Percentiles rank a stretch among this genome's conserved stretches.
phyloP scores from a whole-genome alignment of 2,113 vertebrate genomes.

The Sapayoa aenigma region DNA sequence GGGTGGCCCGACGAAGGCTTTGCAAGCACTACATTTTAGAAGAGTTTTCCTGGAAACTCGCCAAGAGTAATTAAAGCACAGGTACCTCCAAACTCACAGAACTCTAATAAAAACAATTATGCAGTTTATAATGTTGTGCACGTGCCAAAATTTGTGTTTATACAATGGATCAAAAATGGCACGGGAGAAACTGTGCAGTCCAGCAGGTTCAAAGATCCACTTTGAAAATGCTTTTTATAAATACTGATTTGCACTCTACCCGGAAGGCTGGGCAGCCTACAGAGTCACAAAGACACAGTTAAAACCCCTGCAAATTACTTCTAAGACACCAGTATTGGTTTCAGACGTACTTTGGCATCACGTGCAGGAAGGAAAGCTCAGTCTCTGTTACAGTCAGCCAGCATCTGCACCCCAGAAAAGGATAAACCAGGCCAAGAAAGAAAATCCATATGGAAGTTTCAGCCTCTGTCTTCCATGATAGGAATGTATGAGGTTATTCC shows the following conservation, averaged over 20 bases:
- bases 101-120: slow-evolving; percentile 69
- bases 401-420: slow-evolving; percentile 62
- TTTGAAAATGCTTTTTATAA: slow-evolving; percentile 41
- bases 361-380: slow-evolving; percentile 33
- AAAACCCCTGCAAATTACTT: slow-evolving; percentile 42
- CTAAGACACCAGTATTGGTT: slow-evolving; percentile 33
- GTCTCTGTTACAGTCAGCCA: not conserved
- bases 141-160: slow-evolving; percentile 59
- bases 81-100: slow-evolving; percentile 69
- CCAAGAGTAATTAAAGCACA: slow-evolving; percentile 68
- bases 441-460: slow-evolving; percentile 40
- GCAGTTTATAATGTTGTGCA: slow-evolving; percentile 41
- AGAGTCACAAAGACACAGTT: slow-evolving; percentile 14
- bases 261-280: not conserved
- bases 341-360: slow-evolving; percentile 29
- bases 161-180: slow-evolving; percentile 57
- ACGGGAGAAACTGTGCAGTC: not conserved
- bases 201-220: slow-evolving; percentile 53
- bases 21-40: slow-evolving; percentile 57
- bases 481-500: slow-evolving; percentile 4
- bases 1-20: slow-evolving; percentile 61
- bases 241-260: not conserved
- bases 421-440: slow-evolving; percentile 35
- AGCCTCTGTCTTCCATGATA: slow-evolving; percentile 6
- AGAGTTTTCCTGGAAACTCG: slow-evolving; percentile 57